Evolutionary conservation across 2,113 vertebrate genomes (phyloP).

Genomic region (Ageneiosus marmoratus): DNA sequence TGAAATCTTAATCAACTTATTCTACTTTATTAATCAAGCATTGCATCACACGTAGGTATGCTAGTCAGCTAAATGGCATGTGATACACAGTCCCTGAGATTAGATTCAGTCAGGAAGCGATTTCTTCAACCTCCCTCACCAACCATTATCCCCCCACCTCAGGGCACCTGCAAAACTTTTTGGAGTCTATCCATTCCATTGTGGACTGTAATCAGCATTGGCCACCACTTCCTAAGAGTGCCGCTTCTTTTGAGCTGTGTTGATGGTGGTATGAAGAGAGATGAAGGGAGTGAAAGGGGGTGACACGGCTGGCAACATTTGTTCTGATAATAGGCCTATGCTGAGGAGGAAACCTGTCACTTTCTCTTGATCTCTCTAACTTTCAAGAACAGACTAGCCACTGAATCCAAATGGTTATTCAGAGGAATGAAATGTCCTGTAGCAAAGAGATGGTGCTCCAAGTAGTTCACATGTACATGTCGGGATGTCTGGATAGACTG

Average conservation of each 20-base stretch:
- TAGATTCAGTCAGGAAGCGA: constrained; percentile 24
- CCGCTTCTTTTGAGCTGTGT: constrained; percentile 14
- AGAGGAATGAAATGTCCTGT: background rate
- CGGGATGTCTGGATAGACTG: background rate
- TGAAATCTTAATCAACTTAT: background rate
- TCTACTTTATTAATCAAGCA: background rate
- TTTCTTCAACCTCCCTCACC: background rate
- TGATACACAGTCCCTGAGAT: background rate
- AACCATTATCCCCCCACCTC: constrained; percentile 23
- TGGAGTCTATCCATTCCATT: constrained; percentile 54
- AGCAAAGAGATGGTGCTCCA: constrained; percentile 1
- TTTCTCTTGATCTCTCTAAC: constrained; percentile 16
- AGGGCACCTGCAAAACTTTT: constrained; percentile 50
- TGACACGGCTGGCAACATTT: background rate
- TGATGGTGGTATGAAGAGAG: constrained; percentile 6
- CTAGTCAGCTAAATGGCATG: background rate
- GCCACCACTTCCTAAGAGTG: constrained; percentile 8
- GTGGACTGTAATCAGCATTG: constrained; percentile 58
- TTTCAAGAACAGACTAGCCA: constrained; percentile 20
- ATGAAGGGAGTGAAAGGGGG: constrained; percentile 23
- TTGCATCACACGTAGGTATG: background rate
- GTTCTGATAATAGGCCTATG: constrained; percentile 6
- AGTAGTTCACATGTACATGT: background rate
- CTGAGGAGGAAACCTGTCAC: constrained; percentile 1
- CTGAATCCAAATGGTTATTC: background rate